Evolutionary conservation across 1,140 invertebrate genomes (phyloP).

Genomic region (Sinella curviseta): DNA sequence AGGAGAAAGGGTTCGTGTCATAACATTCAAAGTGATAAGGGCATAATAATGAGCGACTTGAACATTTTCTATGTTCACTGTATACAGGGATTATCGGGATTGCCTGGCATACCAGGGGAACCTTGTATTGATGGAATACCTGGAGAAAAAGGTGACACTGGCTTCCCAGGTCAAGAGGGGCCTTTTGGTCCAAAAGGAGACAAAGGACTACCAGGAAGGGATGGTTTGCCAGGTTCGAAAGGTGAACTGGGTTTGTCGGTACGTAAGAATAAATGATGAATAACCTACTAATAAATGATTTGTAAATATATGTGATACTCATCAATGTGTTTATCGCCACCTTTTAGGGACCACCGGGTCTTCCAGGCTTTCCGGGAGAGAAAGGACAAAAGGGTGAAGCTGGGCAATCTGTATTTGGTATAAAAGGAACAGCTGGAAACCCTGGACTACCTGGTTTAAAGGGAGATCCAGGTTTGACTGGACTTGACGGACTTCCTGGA

Average conservation of each 20-base stretch:
- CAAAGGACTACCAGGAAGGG: constrained; percentile 45
- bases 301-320: background rate
- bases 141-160: constrained; percentile 53
- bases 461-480: constrained; percentile 59
- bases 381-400: constrained; percentile 42
- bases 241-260: constrained; percentile 3
- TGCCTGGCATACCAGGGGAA: constrained; percentile 50
- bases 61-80: background rate
- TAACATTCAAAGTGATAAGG: constrained; percentile 23
- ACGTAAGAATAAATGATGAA: background rate
- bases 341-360: constrained; percentile 40
- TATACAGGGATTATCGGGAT: constrained; percentile 46
- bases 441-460: constrained; percentile 64
- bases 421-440: constrained; percentile 45
- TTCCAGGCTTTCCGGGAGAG: constrained; percentile 49
- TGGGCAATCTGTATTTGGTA: constrained; percentile 31
- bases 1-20: constrained; percentile 65
- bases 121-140: constrained; percentile 50
- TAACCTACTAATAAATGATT: background rate
- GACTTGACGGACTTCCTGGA: constrained; percentile 50
- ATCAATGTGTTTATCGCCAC: background rate
- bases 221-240: constrained; percentile 43
- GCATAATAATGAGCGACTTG: too few species aligned
- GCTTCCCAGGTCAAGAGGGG: constrained; percentile 70
- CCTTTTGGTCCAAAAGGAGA: constrained; percentile 62